Base-by-base conservation (phyloP, 1,140 invertebrate genomes). In the Spodoptera litura region DNA sequence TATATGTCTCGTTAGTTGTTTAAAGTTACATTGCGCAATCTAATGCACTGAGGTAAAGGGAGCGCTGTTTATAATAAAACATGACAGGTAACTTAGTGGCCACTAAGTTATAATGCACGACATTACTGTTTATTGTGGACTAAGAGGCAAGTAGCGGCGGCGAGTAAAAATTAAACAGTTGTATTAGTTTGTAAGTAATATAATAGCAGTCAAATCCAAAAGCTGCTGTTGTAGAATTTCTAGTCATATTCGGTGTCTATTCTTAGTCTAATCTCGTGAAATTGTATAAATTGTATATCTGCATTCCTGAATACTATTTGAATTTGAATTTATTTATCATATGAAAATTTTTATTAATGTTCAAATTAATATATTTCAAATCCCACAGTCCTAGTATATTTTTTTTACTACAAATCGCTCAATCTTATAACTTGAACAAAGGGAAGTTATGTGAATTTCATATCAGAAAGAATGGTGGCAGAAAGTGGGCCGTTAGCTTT, bases 401-500 rank as follows among this genome's bases (percentile, higher is more conserved):
- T 20, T 20, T 20, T 10, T 31, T 59, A 15, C 13, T 3, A 15
- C 6, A 12, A 31, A 62, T 38, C 78, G 78, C 81, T 80, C 4
- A 11, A 25, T 59, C 59, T 66, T 55, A 49, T 82, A 11, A 55
- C 61, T 80, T 78, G 4, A 15, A 12, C 20, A 11, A 12, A 51
- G 4, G 27, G 13, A 44, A 13, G 72, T 66, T 25, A 49, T 49
- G 8, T 75, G 44, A 56, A 52, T 61, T 61, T 15, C 9, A 15
- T 61, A 73, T 78, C 58, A 71, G 68, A 81, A 78, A 82, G 77
- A 81, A 81, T 81, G 78, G 64, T 72, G 80, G 52, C 62, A 64
- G 83, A 85, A 87, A 85, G 79, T 87, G 58, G 82, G 79, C 10
- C 81, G 72, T 70, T 73, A 66, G 70, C 79, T 83, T 76, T 53